Conservation (phyloP, 2,797 vertebrate genomes). For the Threskiornis aethiopicus region DNA sequence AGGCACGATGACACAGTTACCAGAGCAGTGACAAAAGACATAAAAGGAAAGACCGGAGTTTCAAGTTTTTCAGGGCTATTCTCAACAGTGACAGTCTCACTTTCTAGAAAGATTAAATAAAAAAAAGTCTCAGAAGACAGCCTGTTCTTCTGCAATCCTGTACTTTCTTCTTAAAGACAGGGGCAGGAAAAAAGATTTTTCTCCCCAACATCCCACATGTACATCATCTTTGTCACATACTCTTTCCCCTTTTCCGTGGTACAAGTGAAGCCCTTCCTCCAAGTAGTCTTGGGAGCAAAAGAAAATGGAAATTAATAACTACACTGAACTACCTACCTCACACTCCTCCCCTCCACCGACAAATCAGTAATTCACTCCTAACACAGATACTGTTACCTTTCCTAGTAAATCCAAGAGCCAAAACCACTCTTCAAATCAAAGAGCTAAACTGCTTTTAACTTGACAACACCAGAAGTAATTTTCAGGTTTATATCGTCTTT, state of each 20-base stretch:
- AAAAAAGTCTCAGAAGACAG: not conserved
- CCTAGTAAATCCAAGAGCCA: not conserved
- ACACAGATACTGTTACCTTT: not conserved
- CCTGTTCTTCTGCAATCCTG: not conserved
- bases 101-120: not conserved
- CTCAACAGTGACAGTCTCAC: not conserved
- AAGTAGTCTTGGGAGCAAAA: not conserved
- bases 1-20: accelerated
- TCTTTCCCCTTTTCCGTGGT: not conserved
- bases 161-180: not conserved
- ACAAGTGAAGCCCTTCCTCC: not conserved
- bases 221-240: not conserved
- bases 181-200: not conserved
- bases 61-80: not conserved
- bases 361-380: not conserved
- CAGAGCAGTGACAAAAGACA: not conserved
- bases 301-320: not conserved
- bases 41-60: not conserved
- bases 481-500: not conserved
- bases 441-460: not conserved
- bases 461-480: not conserved
- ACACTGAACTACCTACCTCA: not conserved
- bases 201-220: not conserved
- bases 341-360: not conserved
- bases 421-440: not conserved